Evolutionary conservation across 2,888 invertebrate species (phyloP).

Genomic region (Idaea dimidiata): DNA sequence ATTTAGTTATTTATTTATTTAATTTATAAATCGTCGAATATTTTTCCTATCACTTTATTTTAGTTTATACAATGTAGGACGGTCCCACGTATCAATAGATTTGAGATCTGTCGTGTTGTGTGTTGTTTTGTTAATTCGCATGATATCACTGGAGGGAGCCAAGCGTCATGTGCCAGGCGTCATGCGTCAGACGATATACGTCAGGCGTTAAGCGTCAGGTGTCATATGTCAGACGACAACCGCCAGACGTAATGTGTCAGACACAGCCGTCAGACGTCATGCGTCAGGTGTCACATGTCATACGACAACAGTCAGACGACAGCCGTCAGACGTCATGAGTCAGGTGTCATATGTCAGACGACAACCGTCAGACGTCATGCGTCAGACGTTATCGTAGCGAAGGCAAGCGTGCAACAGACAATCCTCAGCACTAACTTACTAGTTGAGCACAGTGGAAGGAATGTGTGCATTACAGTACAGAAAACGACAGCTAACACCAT

Average conservation of each 20-base stretch:
- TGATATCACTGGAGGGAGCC: constrained; percentile 54
- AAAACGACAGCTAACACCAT: constrained; percentile 34
- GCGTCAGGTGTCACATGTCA: too few species aligned
- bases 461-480: constrained; percentile 78
- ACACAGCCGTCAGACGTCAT: too few species aligned
- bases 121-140: constrained; percentile 67
- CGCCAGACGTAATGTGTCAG: too few species aligned
- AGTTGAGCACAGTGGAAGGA: constrained; percentile 86
- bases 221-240: too few species aligned
- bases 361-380: too few species aligned
- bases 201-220: constrained; percentile 30
- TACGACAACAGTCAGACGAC: too few species aligned
- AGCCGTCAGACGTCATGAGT: too few species aligned
- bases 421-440: constrained; percentile 50
- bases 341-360: constrained; percentile 2
- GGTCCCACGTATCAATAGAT: constrained; percentile 73
- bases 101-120: constrained; percentile 69
- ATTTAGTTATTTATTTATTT: constrained; percentile 21
- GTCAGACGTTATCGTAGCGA: constrained; percentile 20
- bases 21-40: constrained; percentile 55
- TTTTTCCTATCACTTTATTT: constrained; percentile 64
- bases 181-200: constrained; percentile 9
- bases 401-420: constrained; percentile 34
- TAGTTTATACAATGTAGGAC: constrained; percentile 62
- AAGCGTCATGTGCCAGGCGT: too few species aligned